phyloP scores from a whole-genome alignment of 2,888 invertebrate species.

The Rhagonycha lutea region DNA sequence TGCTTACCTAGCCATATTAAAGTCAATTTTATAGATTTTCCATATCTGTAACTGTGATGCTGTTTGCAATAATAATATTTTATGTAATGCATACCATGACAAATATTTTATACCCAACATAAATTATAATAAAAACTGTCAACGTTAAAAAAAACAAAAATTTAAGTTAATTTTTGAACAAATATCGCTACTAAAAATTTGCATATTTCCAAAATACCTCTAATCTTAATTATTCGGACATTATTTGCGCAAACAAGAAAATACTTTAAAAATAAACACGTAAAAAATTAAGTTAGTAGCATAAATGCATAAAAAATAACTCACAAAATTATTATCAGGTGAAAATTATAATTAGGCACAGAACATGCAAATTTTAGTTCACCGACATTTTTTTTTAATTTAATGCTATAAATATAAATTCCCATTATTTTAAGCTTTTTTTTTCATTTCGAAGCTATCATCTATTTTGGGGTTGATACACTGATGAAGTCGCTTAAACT shows the following conservation, averaged over 20 bases:
- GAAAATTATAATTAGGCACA: background rate
- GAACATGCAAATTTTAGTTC: background rate
- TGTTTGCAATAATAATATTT: background rate
- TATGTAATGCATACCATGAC: background rate
- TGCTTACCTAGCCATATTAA: background rate
- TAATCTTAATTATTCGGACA: background rate
- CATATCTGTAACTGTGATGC: background rate
- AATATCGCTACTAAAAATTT: background rate
- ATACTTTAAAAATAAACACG: slow-evolving; percentile 2
- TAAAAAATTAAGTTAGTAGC: slow-evolving; percentile 6
- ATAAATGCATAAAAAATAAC: background rate
- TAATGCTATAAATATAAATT: background rate
- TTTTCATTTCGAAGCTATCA: slow-evolving; percentile 29
- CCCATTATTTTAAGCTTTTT: slow-evolving; percentile 30
- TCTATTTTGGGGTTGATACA: slow-evolving; percentile 44
- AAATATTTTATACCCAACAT: background rate
- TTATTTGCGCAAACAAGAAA: background rate
- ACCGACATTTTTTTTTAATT: background rate
- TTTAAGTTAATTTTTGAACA: background rate
- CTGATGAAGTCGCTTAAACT: slow-evolving; percentile 37
- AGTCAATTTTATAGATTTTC: background rate
- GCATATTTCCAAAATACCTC: background rate
- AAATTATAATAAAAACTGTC: slow-evolving; percentile 3
- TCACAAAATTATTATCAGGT: background rate
- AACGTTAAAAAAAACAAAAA: background rate